Conservation (phyloP, 2,888 invertebrate genomes). For the Drosophila meridionalis region DNA sequence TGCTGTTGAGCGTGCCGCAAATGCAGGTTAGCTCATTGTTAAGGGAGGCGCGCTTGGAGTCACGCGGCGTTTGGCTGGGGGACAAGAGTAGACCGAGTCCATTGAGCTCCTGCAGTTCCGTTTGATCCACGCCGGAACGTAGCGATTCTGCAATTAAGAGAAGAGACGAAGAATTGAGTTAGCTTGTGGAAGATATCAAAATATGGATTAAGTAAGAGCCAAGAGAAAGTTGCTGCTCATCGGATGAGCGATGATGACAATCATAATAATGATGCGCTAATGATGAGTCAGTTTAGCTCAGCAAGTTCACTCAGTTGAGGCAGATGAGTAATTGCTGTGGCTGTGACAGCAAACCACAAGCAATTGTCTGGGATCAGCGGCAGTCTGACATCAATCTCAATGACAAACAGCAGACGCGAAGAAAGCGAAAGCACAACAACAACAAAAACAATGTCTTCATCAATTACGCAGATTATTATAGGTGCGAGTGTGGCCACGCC, state of each 20-base stretch:
- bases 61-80: slow-evolving; percentile 40
- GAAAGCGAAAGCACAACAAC: slow-evolving; percentile 46
- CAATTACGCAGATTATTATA: slow-evolving; percentile 38
- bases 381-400: slow-evolving; percentile 11
- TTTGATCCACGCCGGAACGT: slow-evolving; percentile 68
- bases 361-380: slow-evolving; percentile 16
- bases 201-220: slow-evolving; percentile 23
- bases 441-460: slow-evolving; percentile 25
- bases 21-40: slow-evolving; percentile 54
- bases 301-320: slow-evolving; percentile 13
- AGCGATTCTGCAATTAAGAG: slow-evolving; percentile 53
- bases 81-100: slow-evolving; percentile 41
- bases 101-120: slow-evolving; percentile 66
- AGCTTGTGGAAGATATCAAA: background rate
- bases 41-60: slow-evolving; percentile 68
- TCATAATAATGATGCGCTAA: slow-evolving; percentile 30
- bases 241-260: slow-evolving; percentile 16
- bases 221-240: slow-evolving; percentile 51
- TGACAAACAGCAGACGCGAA: background rate
- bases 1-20: slow-evolving; percentile 36
- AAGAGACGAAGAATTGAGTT: background rate
- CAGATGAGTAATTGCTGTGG: slow-evolving; percentile 49
- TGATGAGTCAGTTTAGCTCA: slow-evolving; percentile 54
- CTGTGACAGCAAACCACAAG: slow-evolving; percentile 20
- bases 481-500: slow-evolving; percentile 49